Evolutionary conservation across 2,888 invertebrate genomes (phyloP).

Genomic region (Emmelina monodactyla): DNA sequence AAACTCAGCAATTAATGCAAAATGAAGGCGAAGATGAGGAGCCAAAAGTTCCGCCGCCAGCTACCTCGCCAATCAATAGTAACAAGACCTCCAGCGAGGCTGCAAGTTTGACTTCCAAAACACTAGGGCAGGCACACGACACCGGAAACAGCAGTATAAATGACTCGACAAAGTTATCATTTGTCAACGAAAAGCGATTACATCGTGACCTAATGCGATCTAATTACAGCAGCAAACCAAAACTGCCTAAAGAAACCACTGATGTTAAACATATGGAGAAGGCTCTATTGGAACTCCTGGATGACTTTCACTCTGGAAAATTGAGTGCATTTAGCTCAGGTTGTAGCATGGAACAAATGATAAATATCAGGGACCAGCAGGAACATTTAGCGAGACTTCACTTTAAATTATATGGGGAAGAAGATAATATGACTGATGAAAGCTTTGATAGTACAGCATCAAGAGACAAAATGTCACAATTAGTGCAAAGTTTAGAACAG

Average conservation of each 20-base stretch:
- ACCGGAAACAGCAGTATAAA: conserved; percentile 49
- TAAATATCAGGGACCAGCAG: conserved; percentile 93
- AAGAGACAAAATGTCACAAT: conserved; percentile 81
- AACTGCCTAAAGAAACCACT: conserved; percentile 81
- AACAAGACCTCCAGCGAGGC: conserved; percentile 55
- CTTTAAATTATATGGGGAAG: conserved; percentile 76
- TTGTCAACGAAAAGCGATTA: conserved; percentile 45
- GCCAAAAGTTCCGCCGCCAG: conserved; percentile 33
- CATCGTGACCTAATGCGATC: conserved; percentile 47
- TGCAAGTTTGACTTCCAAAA: conserved; percentile 45
- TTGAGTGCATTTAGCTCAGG: conserved; percentile 92
- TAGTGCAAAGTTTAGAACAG: conserved; percentile 83
- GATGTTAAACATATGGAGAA: conserved; percentile 97
- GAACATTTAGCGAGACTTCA: conserved; percentile 91
- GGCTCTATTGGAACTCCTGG: conserved; percentile 85
- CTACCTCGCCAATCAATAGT: conserved; percentile 54
- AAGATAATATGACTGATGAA: conserved; percentile 56
- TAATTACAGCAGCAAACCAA: conserved; percentile 43
- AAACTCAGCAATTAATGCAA: conserved; percentile 60
- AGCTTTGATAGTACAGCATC: conserved; percentile 72
- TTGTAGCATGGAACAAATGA: conserved; percentile 97
- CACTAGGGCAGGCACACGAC: conserved; percentile 34
- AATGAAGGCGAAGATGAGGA: conserved; percentile 58
- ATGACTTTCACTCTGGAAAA: conserved; percentile 90
- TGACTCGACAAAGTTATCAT: conserved; percentile 53